These are phyloP conservation scores for Nephrotoma guestfalica DNA, from an alignment of 2,888 invertebrate genomes.

Conservation along the genomic window DNA sequence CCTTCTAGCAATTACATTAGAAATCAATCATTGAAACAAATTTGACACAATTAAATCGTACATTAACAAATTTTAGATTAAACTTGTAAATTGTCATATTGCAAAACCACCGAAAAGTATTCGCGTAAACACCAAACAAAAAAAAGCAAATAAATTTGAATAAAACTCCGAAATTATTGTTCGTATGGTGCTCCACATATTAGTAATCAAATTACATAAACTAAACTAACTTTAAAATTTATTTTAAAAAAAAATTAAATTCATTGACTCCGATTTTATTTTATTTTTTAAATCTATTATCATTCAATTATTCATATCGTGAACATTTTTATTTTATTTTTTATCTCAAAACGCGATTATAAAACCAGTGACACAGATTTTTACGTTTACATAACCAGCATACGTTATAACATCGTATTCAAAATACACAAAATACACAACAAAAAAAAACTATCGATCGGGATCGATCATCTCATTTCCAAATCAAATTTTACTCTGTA, in stretches of 20 bases:
- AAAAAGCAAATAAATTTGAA: background rate
- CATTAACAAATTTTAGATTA: too few relatives aligned
- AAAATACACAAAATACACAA: background rate
- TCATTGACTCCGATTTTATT: background rate
- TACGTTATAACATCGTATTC: background rate
- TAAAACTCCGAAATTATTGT: background rate
- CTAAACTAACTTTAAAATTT: background rate
- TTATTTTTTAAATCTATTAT: background rate
- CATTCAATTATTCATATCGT: background rate
- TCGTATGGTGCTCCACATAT: background rate
- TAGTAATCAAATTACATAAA: background rate
- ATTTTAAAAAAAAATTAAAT: background rate
- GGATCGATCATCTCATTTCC: background rate
- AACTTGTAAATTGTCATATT: too few relatives aligned
- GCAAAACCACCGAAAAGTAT: too few relatives aligned
- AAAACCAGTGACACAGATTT: background rate
- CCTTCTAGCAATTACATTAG: too few relatives aligned
- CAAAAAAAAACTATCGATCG: background rate
- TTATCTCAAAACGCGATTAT: background rate
- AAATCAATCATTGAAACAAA: too few relatives aligned
- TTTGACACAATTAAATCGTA: too few relatives aligned
- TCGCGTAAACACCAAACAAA: background rate
- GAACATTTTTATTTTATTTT: background rate
- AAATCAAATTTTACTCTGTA: background rate
- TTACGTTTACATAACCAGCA: background rate